Conservation (phyloP, 2,888 invertebrate genomes). For the Dioctria linearis region DNA sequence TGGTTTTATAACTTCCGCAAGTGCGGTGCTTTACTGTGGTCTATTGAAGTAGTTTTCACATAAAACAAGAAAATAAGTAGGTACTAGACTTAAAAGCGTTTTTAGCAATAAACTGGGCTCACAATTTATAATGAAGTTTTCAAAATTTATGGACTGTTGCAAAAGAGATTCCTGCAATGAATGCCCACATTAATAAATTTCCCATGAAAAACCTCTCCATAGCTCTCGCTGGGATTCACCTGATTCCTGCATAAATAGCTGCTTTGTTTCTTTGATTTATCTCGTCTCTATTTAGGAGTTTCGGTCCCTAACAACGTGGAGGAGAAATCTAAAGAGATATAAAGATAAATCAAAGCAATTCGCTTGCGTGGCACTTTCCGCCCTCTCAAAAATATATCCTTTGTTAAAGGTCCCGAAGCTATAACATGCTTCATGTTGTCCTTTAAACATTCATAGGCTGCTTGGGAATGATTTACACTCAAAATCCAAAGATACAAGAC, state of each 20-base stretch:
- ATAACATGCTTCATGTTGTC: conserved; percentile 17
- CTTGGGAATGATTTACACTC: conserved; percentile 23
- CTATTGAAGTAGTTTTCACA: conserved; percentile 24
- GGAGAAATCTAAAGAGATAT: conserved; percentile 10
- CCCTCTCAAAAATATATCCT: conserved; percentile 26
- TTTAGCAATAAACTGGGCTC: conserved; percentile 15
- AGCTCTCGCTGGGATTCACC: background rate
- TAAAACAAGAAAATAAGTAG: background rate
- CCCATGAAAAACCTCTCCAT: conserved; percentile 2
- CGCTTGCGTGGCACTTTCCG: conserved; percentile 35
- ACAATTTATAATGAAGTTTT: conserved; percentile 10
- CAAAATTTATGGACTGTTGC: conserved; percentile 10
- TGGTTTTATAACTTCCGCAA: background rate
- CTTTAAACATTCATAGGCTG: conserved; percentile 18
- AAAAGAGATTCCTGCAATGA: background rate
- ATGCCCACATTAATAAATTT: conserved; percentile 7
- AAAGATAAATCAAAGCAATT: conserved; percentile 43
- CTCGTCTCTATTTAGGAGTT: background rate
- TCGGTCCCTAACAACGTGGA: background rate
- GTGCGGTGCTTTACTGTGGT: conserved; percentile 7
- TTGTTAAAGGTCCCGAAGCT: conserved; percentile 20
- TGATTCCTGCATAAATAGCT: background rate
- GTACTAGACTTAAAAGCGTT: conserved; percentile 1
- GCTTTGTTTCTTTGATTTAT: conserved; percentile 42
- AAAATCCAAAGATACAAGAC: conserved; percentile 16